Conservation (phyloP, 2,797 vertebrate genomes). For the Cygnus olor region DNA sequence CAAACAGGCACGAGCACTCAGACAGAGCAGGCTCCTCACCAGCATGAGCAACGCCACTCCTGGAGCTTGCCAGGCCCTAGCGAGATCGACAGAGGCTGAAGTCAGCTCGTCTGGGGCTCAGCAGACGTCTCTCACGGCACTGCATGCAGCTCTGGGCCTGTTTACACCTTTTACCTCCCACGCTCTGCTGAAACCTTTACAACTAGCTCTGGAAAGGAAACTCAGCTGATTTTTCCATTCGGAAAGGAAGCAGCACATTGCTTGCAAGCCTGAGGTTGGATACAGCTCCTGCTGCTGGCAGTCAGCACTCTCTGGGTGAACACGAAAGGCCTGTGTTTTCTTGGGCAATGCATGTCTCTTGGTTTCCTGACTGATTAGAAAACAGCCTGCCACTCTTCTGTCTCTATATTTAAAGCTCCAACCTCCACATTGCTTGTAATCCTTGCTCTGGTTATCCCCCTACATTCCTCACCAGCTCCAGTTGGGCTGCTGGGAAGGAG, state of each 20-base stretch:
- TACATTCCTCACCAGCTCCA: rapidly evolving
- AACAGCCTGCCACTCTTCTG: rapidly evolving
- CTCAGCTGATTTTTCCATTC: background rate
- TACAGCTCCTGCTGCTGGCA: background rate
- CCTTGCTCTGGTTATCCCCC: background rate
- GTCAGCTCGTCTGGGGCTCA: background rate
- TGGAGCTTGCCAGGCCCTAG: background rate
- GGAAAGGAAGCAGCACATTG: background rate
- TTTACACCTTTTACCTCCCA: background rate
- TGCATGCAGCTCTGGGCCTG: rapidly evolving
- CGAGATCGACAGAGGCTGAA: rapidly evolving
- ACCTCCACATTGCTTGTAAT: background rate
- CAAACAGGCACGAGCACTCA: rapidly evolving
- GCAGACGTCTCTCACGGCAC: background rate
- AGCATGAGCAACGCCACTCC: background rate
- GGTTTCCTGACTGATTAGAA: background rate
- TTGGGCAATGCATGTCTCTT: background rate
- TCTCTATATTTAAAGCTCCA: background rate
- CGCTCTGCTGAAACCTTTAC: background rate
- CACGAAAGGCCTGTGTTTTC: background rate
- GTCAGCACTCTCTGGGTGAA: rapidly evolving
- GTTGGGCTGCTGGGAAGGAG: background rate
- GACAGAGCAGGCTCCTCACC: background rate
- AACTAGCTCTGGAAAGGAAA: background rate
- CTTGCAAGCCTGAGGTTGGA: background rate